Evolutionary conservation across 2,113 vertebrate genomes (phyloP).

Genomic region (Ginglymostoma cirratum): DNA sequence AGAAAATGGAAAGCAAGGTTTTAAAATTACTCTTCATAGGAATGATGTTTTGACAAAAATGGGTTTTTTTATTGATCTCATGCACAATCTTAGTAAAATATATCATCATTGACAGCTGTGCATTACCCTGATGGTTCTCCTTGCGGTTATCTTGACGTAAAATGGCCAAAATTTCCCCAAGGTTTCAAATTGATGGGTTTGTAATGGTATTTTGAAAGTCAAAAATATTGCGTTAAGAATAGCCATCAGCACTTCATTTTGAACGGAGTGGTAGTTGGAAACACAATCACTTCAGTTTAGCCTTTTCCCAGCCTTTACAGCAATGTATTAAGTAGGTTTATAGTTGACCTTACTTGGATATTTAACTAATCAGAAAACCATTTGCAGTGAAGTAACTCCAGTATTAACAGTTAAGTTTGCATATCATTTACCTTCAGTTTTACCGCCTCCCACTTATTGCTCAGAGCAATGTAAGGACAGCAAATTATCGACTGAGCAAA

Average conservation of each 20-base stretch:
- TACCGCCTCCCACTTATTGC: too few species aligned
- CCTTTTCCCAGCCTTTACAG: neutral
- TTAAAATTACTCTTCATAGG: neutral
- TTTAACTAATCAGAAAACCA: neutral
- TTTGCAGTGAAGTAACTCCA: neutral
- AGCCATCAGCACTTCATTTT: neutral
- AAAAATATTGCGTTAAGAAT: neutral
- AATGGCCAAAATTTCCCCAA: conserved; percentile 5
- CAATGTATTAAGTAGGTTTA: neutral
- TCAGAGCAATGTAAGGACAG: neutral
- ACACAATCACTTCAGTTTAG: neutral
- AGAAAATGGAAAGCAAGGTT: neutral
- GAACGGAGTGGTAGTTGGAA: neutral
- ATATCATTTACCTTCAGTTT: neutral
- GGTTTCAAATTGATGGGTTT: conserved; percentile 17
- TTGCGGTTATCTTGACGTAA: neutral
- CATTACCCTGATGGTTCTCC: neutral
- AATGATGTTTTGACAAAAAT: conserved; percentile 26
- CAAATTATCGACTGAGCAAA: neutral
- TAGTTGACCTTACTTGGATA: neutral
- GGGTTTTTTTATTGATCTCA: neutral
- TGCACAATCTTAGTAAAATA: neutral
- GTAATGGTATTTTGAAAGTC: neutral
- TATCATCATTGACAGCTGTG: neutral
- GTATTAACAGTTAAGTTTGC: neutral